Conservation (phyloP, 2,888 invertebrate genomes). For the Chymomyza procnemis region DNA sequence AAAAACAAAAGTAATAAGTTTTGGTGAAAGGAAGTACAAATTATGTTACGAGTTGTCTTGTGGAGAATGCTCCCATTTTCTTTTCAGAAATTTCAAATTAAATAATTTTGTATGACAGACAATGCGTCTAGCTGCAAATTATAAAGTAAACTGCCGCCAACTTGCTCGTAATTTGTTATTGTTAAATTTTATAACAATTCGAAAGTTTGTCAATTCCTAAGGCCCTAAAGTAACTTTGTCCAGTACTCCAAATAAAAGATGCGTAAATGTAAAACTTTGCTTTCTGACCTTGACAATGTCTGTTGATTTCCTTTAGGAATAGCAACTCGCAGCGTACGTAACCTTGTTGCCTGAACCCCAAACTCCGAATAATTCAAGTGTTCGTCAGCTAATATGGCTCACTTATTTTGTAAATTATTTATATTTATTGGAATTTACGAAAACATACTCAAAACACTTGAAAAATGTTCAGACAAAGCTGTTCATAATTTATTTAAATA, state of each 20-base stretch:
- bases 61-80: too few species aligned
- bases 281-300: slow-evolving; percentile 25
- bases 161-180: background rate
- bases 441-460: background rate
- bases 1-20: too few species aligned
- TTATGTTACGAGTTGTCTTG: too few species aligned
- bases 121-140: background rate
- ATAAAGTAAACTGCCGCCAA: background rate
- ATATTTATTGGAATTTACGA: slow-evolving; percentile 60
- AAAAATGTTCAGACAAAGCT: slow-evolving; percentile 24
- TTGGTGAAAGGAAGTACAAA: too few species aligned
- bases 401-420: slow-evolving; percentile 64
- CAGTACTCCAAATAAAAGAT: background rate
- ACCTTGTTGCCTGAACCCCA: too few species aligned
- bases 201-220: background rate
- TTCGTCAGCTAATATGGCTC: slow-evolving; percentile 56
- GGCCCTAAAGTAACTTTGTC: background rate
- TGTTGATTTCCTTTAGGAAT: slow-evolving; percentile 66
- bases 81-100: too few species aligned
- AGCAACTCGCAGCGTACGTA: too few species aligned
- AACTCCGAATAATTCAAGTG: slow-evolving; percentile 48
- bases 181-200: background rate
- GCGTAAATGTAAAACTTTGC: slow-evolving; percentile 30
- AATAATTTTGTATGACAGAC: too few species aligned
- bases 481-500: slow-evolving; percentile 72